A percentile compares a stretch with the other conserved stretches of the same genome.
phyloP scores from a whole-genome alignment of 2,113 vertebrate genomes.

The Platysteira castanea region DNA sequence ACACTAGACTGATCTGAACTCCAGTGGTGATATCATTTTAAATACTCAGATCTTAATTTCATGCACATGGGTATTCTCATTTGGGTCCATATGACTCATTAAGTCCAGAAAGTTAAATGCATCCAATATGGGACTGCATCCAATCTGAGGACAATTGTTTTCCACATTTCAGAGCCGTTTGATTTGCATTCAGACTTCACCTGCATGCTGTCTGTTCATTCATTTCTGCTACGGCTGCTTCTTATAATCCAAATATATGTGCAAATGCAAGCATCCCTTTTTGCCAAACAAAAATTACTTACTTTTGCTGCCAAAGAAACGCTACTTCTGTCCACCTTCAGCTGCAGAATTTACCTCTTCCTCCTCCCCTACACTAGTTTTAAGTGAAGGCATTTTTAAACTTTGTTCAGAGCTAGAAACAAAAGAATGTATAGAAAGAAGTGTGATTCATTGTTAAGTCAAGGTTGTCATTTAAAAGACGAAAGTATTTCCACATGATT shows the following conservation, averaged over 20 bases:
- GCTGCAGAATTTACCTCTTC: not conserved
- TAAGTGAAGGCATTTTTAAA: not conserved
- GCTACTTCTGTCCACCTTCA: not conserved
- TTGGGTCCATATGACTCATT: not conserved
- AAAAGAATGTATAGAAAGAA: not conserved
- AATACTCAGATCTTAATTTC: slow-evolving; percentile 2
- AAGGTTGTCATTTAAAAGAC: not conserved
- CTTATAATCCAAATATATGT: not conserved
- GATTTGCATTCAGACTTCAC: not conserved
- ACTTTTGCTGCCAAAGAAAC: not conserved
- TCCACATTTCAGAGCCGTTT: not conserved
- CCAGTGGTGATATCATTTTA: not conserved
- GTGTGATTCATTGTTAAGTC: not conserved
- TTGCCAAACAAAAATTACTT: not conserved
- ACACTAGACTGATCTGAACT: not conserved
- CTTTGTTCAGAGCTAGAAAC: not conserved
- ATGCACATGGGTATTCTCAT: not conserved
- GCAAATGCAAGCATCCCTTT: not conserved
- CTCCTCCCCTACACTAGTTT: not conserved
- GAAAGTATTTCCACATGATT: not conserved
- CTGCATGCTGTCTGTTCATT: not conserved
- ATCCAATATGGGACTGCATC: not conserved
- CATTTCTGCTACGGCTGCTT: not conserved
- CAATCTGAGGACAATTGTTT: not conserved
- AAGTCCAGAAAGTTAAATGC: not conserved